These are phyloP conservation scores for Pentamera pediparva DNA, from an alignment of 53 echinoderm and acorn worm species.

Conservation along the genomic window DNA sequence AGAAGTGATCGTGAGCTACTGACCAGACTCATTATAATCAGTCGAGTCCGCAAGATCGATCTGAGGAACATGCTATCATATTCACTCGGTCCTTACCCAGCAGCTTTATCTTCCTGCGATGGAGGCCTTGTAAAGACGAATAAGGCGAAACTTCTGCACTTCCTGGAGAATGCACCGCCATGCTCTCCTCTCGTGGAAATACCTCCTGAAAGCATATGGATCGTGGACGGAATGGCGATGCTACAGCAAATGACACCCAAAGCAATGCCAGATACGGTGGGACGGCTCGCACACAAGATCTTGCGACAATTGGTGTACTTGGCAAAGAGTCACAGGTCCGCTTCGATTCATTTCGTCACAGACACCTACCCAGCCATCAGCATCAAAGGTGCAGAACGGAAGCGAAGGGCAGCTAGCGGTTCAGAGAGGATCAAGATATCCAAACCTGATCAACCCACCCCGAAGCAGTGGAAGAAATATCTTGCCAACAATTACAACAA, in stretches of 20 bases:
- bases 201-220: slow-evolving; percentile 27
- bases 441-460: slow-evolving; percentile 22
- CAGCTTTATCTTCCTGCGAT: too few species aligned
- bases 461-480: slow-evolving; percentile 48
- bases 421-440: slow-evolving; percentile 24
- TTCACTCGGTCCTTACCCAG: too few species aligned
- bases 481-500: slow-evolving; percentile 47
- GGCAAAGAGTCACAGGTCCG: not conserved
- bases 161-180: too few species aligned
- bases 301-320: slow-evolving; percentile 14
- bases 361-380: slow-evolving; percentile 55
- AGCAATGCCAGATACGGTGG: slow-evolving; percentile 31
- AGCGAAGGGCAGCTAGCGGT: slow-evolving; percentile 41
- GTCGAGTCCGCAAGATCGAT: slow-evolving; percentile 43
- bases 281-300: not conserved
- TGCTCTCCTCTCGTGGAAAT: too few species aligned
- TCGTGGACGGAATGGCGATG: slow-evolving; percentile 49
- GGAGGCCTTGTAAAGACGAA: too few species aligned
- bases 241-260: slow-evolving; percentile 31
- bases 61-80: not conserved
- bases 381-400: slow-evolving; percentile 60
- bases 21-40: slow-evolving; percentile 45
- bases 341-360: slow-evolving; percentile 52
- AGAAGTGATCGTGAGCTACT: slow-evolving; percentile 38
- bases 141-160: too few species aligned